Conservation (phyloP, 2,113 vertebrate genomes). For the Sinocyclocheilus maitianheensis region DNA sequence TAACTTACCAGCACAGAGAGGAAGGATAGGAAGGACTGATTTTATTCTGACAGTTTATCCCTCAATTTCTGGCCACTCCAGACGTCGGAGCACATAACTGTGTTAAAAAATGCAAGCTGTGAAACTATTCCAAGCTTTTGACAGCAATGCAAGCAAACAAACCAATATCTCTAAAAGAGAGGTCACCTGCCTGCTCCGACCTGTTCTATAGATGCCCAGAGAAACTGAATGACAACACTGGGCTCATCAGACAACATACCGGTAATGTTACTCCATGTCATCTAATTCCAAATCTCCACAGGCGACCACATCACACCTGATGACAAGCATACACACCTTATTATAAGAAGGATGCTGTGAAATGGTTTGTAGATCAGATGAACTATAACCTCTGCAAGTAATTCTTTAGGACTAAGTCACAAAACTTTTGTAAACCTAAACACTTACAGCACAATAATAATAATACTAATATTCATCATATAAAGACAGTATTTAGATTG, state of each 20-base stretch:
- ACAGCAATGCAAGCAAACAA: neutral
- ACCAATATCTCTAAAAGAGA: neutral
- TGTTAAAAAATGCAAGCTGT: neutral
- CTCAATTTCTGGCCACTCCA: neutral
- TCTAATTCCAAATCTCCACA: neutral
- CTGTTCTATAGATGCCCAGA: neutral
- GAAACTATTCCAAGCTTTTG: neutral
- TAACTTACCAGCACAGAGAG: conserved; percentile 16
- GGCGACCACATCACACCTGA: neutral
- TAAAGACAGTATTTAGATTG: neutral
- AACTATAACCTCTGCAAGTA: neutral
- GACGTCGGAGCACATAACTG: conserved; percentile 6
- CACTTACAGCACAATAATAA: neutral
- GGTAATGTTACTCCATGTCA: neutral
- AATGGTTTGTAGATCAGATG: neutral
- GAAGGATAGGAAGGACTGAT: neutral
- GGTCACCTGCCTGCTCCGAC: neutral
- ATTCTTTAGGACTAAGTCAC: neutral
- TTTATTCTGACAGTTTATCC: neutral
- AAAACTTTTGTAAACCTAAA: neutral
- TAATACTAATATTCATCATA: neutral
- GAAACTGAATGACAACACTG: neutral
- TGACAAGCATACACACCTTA: neutral
- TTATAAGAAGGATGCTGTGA: neutral
- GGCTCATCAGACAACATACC: too few species aligned